Evolutionary conservation across 2,113 vertebrate genomes (phyloP), one percentile per base, ranked within the genome.

Genomic region (Pteronura brasiliensis): DNA sequence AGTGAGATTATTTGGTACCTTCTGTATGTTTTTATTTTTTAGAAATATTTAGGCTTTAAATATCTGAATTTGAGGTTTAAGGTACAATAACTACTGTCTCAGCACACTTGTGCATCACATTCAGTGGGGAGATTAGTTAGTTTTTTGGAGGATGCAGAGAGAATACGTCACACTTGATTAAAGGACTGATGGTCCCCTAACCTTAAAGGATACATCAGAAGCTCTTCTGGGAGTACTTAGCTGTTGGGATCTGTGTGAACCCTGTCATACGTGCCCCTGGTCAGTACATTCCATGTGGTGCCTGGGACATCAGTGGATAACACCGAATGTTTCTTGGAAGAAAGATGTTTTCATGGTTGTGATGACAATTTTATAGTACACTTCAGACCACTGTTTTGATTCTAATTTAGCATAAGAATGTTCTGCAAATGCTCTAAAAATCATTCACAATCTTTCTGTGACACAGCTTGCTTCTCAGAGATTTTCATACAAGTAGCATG

Each of bases 21-120:
- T 31, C 21, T 67, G 1, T 61, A 20, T 7, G 23, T 74, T 94
- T 93, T 96, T 12, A 39, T 55, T 79, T 86, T 65, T 63, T 65
- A 89, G 61, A 59, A 57, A 27, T 61, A 83, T 52, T 96, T 96
- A 27, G 47, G 55, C 57, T 93, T 27, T 88, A 44, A 69, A 36
- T 69, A 69, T 36, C 55, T 95, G 42, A 47, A 31, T 88, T 74
- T 91, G 31, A 55, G 57, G 34, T 88, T 61, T 84, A 84, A 80
- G 21, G 29, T 59, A 47, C 59, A 86, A 52, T 76, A 74, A 39
- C n/a, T 47, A 6, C 47, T 69, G 2, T 89, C 34, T 96, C 71
- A 71, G 42, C n/a, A 61, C 65, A 7, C 47, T 57, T 12, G 1
- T 89, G 7, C 65, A 57, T 81, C 59, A 39, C 4, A 72, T 91